Evolutionary conservation across 2,797 vertebrate genomes (phyloP), one percentile per base, ranked within the genome.

Genomic region (Chrysocyon brachyurus): DNA sequence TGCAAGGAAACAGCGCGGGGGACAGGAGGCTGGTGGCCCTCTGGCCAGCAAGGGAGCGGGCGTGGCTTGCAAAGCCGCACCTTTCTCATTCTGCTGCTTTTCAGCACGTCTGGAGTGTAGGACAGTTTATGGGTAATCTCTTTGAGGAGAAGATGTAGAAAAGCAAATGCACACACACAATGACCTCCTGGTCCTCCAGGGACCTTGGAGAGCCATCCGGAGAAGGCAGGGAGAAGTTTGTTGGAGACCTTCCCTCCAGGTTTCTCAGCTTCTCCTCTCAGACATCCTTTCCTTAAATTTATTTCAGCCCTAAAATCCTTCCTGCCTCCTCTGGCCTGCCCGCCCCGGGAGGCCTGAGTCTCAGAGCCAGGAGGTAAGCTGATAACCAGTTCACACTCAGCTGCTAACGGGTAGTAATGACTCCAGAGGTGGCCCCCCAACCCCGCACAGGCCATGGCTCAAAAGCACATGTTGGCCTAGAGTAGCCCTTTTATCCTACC

Each of bases 31-130:
- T 7, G 9, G 1, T 2, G 16, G 5, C n/a, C 49, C 14, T 3
- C 12, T 1, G 8, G 12, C 22, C 0, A 1, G 2, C 1, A 3
- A 12, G 54, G 3, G 31, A 28, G 31, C 49, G n/a, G 33, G 21
- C 3, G 7, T 0, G 31, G 3, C 40, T 6, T 17, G 36, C 17
- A 31, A 21, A 75, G 16, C 54, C 10, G 5, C 0, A 24, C 75
- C 33, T 46, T 1, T 40, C 14, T 9, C 22, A 0, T 5, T 16
- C 4, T 3, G 49, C 72, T 59, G 52, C 28, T 57, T 59, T 28
- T 56, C 6, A 11, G 1, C 26, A 1, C 12, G 33, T 24, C 36
- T 3, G 8, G n/a, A 49, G 22, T 12, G 36, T 8, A 4, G 64
- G 21, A 54, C 19, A 11, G 56, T 15, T 72, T 54, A 24, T 2